Conservation (phyloP, 2,888 invertebrate species). For the Hydropsyche betteni region DNA sequence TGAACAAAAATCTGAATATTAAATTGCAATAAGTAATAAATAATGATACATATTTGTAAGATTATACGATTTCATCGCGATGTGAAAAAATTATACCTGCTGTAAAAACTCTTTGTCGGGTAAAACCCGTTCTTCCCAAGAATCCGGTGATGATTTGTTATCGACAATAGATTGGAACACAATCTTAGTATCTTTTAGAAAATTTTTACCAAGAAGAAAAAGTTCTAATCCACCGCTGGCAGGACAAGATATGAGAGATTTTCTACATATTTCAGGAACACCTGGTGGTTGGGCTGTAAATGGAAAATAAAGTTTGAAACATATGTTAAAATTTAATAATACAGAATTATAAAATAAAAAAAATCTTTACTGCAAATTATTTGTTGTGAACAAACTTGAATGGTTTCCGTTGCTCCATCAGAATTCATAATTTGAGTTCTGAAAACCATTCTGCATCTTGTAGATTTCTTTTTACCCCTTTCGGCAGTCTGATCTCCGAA, state of each 20-base stretch:
- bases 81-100: slow-evolving; percentile 66
- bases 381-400: slow-evolving; percentile 89
- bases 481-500: slow-evolving; percentile 83
- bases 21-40: too few relatives aligned
- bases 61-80: neutral
- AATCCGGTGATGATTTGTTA: slow-evolving; percentile 65
- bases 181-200: slow-evolving; percentile 88
- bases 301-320: slow-evolving; percentile 1
- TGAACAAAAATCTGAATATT: too few relatives aligned
- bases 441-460: slow-evolving; percentile 94
- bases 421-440: slow-evolving; percentile 82
- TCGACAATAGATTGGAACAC: slow-evolving; percentile 72
- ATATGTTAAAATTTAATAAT: slow-evolving; percentile 19
- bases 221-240: slow-evolving; percentile 84
- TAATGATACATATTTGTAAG: neutral
- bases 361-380: slow-evolving; percentile 88
- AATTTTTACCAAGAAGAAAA: slow-evolving; percentile 91
- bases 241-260: slow-evolving; percentile 82
- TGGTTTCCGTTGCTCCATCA: slow-evolving; percentile 81
- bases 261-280: slow-evolving; percentile 90
- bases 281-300: slow-evolving; percentile 88
- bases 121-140: slow-evolving; percentile 83
- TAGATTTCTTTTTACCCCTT: slow-evolving; percentile 92
- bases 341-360: neutral
- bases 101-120: slow-evolving; percentile 91